Conservation (phyloP, 2,888 invertebrate genomes). For the Phaedon cochleariae region DNA sequence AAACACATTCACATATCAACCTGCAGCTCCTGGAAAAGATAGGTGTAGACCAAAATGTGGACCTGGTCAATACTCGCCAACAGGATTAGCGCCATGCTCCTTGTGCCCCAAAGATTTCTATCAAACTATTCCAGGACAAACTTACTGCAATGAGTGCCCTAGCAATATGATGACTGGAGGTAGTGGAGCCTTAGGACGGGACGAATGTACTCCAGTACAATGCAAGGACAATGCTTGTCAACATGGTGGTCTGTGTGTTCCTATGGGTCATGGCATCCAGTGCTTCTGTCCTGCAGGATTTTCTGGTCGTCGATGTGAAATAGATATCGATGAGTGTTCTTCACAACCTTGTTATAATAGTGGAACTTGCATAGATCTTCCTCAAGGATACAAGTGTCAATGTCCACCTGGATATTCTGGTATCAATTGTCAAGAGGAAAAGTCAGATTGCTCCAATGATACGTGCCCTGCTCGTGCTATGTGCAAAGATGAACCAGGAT, state of each 20-base stretch:
- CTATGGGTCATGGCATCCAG: conserved; percentile 86
- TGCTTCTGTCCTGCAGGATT: conserved; percentile 96
- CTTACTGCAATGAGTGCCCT: conserved; percentile 88
- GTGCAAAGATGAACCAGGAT: conserved; percentile 95
- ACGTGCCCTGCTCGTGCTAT: conserved; percentile 96
- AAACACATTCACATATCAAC: conserved; percentile 89
- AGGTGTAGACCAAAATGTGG: conserved; percentile 88
- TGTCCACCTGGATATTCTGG: conserved; percentile 89
- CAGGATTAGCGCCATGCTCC: conserved; percentile 93
- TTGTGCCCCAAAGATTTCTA: conserved; percentile 92
- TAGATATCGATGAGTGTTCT: conserved; percentile 94
- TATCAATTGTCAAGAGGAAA: conserved; percentile 94
- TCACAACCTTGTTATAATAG: conserved; percentile 95
- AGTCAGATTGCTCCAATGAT: conserved; percentile 85
- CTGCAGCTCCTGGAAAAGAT: conserved; percentile 84
- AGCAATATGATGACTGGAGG: conserved; percentile 88
- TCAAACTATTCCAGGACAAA: conserved; percentile 85
- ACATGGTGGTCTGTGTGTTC: conserved; percentile 90
- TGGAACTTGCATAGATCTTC: conserved; percentile 89
- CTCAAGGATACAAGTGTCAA: conserved; percentile 91
- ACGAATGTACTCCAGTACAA: conserved; percentile 87
- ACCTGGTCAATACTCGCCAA: conserved; percentile 90
- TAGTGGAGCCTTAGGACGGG: conserved; percentile 80
- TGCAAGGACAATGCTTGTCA: conserved; percentile 90
- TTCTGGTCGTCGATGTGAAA: conserved; percentile 91